A percentile compares a stretch with the other conserved stretches of the same genome.
phyloP scores from a whole-genome alignment of 2,888 invertebrate genomes.

The Dryobotodes eremita region DNA sequence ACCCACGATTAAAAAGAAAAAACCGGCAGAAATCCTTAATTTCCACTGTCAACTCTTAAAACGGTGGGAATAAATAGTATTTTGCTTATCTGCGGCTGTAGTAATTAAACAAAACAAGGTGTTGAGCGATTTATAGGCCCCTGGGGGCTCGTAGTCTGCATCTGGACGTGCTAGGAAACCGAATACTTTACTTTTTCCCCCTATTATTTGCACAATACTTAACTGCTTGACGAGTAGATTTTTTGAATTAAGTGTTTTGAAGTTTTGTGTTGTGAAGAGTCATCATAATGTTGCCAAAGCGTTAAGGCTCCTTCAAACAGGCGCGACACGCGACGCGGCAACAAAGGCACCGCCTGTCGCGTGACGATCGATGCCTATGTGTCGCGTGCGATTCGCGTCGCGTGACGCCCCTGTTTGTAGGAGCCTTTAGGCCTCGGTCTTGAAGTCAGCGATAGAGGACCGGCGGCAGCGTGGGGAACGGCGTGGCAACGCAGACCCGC shows the following conservation, averaged over 20 bases:
- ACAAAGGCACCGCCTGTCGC: too few species aligned
- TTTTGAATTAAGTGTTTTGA: background rate
- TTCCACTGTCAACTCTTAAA: slow-evolving; percentile 54
- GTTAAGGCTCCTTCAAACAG: too few species aligned
- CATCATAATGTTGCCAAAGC: too few species aligned
- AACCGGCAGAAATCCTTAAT: slow-evolving; percentile 29
- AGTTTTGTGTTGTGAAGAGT: background rate
- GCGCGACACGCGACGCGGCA: too few species aligned
- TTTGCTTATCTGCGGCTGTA: slow-evolving; percentile 69
- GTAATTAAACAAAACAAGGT: slow-evolving; percentile 83
- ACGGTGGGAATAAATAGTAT: slow-evolving; percentile 55
- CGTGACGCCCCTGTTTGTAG: too few species aligned
- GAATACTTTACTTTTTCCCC: slow-evolving; percentile 47
- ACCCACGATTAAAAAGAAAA: background rate
- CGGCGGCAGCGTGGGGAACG: too few species aligned
- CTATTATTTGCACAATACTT: slow-evolving; percentile 12
- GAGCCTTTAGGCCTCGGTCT: too few species aligned
- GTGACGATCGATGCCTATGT: too few species aligned
- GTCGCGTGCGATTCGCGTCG: too few species aligned
- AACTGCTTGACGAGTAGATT: slow-evolving; percentile 2
- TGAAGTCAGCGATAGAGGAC: too few species aligned
- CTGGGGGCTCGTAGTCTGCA: slow-evolving; percentile 61
- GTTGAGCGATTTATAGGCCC: slow-evolving; percentile 74
- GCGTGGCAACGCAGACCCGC: too few species aligned
- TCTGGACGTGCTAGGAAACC: slow-evolving; percentile 42